phyloP scores from a whole-genome alignment of 2,888 invertebrate genomes.

The Andrena hattorfiana region DNA sequence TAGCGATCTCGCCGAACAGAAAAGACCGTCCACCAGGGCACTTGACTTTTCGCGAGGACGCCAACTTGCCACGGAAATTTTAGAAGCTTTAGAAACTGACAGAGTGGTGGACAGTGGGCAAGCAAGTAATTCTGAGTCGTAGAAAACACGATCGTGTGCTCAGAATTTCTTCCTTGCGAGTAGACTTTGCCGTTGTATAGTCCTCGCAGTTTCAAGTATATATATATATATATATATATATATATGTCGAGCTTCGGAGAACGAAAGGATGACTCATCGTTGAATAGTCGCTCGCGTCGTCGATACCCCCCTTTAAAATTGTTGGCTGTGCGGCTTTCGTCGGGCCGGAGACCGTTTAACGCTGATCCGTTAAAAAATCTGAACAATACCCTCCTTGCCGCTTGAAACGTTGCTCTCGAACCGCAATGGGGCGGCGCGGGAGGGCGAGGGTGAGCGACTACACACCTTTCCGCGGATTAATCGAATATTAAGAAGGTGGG shows the following conservation, averaged over 20 bases:
- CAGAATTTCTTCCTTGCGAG: too few relatives aligned
- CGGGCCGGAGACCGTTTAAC: constrained; percentile 8
- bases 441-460: neutral
- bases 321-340: neutral
- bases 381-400: constrained; percentile 24
- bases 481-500: constrained; percentile 34
- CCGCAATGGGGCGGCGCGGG: neutral
- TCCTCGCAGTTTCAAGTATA: neutral
- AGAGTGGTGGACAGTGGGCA: neutral
- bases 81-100: too few relatives aligned
- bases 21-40: neutral
- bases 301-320: constrained; percentile 1
- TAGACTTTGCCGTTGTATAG: too few relatives aligned
- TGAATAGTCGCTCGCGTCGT: neutral
- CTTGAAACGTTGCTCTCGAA: constrained; percentile 16
- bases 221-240: neutral
- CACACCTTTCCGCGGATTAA: constrained; percentile 28
- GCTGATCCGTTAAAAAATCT: constrained; percentile 37
- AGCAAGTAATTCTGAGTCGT: neutral
- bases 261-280: neutral
- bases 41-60: constrained; percentile 15
- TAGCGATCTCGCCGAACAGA: constrained; percentile 22
- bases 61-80: too few relatives aligned
- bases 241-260: neutral
- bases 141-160: neutral